Evolutionary conservation across 1,140 invertebrate species (phyloP), one percentile per base, ranked within the genome.

Genomic region (Drosophila pachea): DNA sequence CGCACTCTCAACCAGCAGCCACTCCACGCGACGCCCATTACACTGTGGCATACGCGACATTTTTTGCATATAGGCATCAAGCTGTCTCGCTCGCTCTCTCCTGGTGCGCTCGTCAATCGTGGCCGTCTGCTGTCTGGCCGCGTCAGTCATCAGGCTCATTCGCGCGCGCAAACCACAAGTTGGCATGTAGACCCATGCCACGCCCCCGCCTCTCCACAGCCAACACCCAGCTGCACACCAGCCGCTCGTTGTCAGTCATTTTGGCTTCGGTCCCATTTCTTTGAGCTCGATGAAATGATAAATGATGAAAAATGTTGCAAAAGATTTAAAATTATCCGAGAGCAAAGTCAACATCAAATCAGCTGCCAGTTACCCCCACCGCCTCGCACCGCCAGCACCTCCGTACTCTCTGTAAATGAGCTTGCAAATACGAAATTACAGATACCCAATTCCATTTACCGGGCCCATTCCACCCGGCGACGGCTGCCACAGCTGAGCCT

Each of bases 221-320:
- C 8, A 22, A 22, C 31, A 16, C n/a, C 7, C 9, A 22, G 47
- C 61, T 48, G 60, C 61, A 71, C 73, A 81, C 73, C 86, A 87
- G 78, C 66, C 61, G 77, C 86, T 86, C 74, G 72, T 82, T 88
- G 87, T 88, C 87, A 88, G 86, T 88, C 87, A 88, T 81, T 84
- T 86, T 81, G 70, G 66, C 64, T 86, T 81, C 86, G 76, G 69
- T 75, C 86, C 74, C 63, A 58, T 53, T 53, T 56, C 59, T 47
- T 36, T 40, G 65, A 33, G 59, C 74, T 73, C 87, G 87, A 88
- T 88, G 82, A 87, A 81, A 88, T 88, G 87, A 88, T 88, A 88
- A 88, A 88, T 88, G 86, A 88, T 88, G 87, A 84, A 87, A 86
- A 83, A 88, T 86, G 76, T 88, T 88, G 81, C 68, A 72, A 74